These are phyloP conservation scores for Enteromius radiatus DNA, from an alignment of 2,797 vertebrate genomes.

Conservation along the genomic window DNA sequence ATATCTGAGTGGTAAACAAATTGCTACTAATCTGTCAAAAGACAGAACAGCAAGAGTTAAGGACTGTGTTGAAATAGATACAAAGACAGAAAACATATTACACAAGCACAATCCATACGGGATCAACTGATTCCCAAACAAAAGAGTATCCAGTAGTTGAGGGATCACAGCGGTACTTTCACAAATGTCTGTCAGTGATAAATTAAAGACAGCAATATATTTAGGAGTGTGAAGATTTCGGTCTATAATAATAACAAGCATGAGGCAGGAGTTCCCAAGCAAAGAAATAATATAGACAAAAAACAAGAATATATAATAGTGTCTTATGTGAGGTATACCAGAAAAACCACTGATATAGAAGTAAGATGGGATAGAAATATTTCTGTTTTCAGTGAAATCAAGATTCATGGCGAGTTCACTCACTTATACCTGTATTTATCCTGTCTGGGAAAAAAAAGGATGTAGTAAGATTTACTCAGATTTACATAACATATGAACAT, in stretches of 20 bases:
- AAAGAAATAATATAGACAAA: conserved; percentile 66
- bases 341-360: conserved; percentile 69
- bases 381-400: background rate
- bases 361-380: conserved; percentile 60
- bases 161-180: conserved; percentile 69
- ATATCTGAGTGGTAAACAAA: conserved; percentile 69
- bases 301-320: conserved; percentile 62
- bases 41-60: conserved; percentile 63
- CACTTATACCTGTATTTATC: background rate
- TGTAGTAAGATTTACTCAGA: background rate
- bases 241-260: conserved; percentile 64
- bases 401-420: background rate
- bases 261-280: conserved; percentile 66
- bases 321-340: conserved; percentile 32
- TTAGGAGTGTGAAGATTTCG: conserved; percentile 63
- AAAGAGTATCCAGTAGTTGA: conserved; percentile 51
- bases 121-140: conserved; percentile 46
- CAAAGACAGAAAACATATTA: conserved; percentile 61
- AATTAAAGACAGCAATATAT: conserved; percentile 61
- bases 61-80: conserved; percentile 61
- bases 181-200: conserved; percentile 67
- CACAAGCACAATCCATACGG: conserved; percentile 41
- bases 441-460: conserved; percentile 13
- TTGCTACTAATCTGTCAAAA: conserved; percentile 71
- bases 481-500: background rate